phyloP scores from a whole-genome alignment of 2,888 invertebrate species.

The Calliphora vomitoria region DNA sequence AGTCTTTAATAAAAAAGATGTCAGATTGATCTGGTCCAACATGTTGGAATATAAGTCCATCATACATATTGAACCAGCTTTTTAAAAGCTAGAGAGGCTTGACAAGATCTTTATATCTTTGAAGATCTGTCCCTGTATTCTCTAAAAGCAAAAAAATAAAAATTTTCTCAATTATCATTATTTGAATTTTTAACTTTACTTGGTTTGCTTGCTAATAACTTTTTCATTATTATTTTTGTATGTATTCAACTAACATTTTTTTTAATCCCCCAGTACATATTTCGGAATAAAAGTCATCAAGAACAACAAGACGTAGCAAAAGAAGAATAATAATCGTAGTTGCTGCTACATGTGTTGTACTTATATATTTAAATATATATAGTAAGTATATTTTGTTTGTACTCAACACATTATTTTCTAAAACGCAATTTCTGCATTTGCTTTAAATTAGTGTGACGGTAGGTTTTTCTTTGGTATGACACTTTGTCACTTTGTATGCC shows the following conservation, averaged over 20 bases:
- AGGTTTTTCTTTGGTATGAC: slow-evolving; percentile 29
- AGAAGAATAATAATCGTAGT: not conserved
- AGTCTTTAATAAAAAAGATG: too few relatives aligned
- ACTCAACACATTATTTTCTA: slow-evolving; percentile 33
- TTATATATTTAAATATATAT: not conserved
- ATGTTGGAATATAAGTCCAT: too few relatives aligned
- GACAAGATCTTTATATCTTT: too few relatives aligned
- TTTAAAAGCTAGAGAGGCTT: too few relatives aligned
- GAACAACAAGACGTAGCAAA: not conserved
- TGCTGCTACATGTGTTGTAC: slow-evolving; percentile 35
- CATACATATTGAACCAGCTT: too few relatives aligned
- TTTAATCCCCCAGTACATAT: not conserved
- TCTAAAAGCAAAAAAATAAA: too few relatives aligned
- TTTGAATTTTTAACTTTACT: too few relatives aligned
- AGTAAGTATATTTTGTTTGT: not conserved
- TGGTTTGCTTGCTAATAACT: too few relatives aligned
- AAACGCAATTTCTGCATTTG: slow-evolving; percentile 67
- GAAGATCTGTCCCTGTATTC: too few relatives aligned
- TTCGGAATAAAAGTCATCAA: slow-evolving; percentile 22
- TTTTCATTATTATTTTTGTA: too few relatives aligned
- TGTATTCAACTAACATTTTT: not conserved
- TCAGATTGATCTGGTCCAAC: too few relatives aligned
- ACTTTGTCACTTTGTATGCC: slow-evolving; percentile 23
- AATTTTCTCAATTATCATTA: too few relatives aligned
- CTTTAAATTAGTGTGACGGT: slow-evolving; percentile 53